These are phyloP conservation scores for Pharmacophagus antenor DNA, from an alignment of 2,888 invertebrate genomes.

Conservation along the genomic window DNA sequence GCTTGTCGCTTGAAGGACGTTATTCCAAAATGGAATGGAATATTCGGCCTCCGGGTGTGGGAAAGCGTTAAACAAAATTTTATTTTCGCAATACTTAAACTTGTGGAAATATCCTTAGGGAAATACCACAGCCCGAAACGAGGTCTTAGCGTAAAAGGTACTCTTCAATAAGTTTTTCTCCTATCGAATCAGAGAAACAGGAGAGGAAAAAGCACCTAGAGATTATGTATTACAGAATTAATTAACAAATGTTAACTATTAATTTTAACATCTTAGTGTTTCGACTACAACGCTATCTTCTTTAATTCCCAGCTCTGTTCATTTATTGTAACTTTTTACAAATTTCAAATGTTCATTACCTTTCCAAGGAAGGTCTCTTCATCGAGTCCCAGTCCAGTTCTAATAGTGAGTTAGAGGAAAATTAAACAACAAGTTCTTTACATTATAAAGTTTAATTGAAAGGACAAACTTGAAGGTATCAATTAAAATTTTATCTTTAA, in stretches of 20 bases:
- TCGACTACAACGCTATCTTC: too few relatives aligned
- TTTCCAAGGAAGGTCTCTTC: too few relatives aligned
- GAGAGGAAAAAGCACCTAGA: not conserved
- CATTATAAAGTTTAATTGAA: too few relatives aligned
- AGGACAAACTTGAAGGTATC: too few relatives aligned
- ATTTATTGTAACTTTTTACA: too few relatives aligned
- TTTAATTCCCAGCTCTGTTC: too few relatives aligned
- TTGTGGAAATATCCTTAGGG: conserved; percentile 53
- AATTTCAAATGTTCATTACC: too few relatives aligned
- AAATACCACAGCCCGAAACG: conserved; percentile 43
- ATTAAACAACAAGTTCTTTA: too few relatives aligned
- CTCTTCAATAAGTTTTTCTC: not conserved
- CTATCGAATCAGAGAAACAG: not conserved
- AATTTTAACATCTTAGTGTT: not conserved
- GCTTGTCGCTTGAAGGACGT: conserved; percentile 56
- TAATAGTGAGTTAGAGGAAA: too few relatives aligned
- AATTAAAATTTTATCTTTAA: too few relatives aligned
- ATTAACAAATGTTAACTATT: not conserved
- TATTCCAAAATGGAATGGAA: conserved; percentile 68
- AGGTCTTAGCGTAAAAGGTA: not conserved
- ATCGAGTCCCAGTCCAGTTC: too few relatives aligned
- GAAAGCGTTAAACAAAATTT: conserved; percentile 62
- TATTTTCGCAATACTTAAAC: conserved; percentile 51
- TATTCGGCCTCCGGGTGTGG: conserved; percentile 48
- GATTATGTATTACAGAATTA: not conserved